These are phyloP conservation scores for Alligator sinensis DNA, from an alignment of 2,113 vertebrate genomes.

Conservation along the genomic window DNA sequence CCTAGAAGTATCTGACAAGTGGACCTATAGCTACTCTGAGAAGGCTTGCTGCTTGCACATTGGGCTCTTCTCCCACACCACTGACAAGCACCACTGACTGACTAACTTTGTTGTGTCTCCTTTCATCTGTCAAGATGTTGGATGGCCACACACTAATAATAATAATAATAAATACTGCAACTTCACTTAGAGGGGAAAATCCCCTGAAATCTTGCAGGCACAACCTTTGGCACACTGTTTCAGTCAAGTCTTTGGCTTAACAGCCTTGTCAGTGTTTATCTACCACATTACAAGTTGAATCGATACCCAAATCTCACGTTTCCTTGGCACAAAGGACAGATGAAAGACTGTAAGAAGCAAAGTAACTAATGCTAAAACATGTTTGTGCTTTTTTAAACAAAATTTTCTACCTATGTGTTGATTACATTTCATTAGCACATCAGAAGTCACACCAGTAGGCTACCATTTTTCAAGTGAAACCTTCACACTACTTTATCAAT, in stretches of 20 bases:
- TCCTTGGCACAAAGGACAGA: neutral
- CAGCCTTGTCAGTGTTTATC: neutral
- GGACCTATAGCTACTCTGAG: too few relatives aligned
- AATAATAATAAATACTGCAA: too few relatives aligned
- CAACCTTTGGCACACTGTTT: neutral
- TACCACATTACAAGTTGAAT: neutral
- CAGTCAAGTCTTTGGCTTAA: neutral
- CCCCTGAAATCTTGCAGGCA: neutral
- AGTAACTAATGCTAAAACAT: neutral
- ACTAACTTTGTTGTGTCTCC: too few relatives aligned
- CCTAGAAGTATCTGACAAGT: too few relatives aligned
- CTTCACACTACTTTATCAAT: neutral
- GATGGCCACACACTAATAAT: too few relatives aligned
- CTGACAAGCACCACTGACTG: too few relatives aligned
- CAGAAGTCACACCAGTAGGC: neutral
- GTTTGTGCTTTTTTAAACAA: neutral
- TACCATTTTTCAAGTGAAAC: neutral
- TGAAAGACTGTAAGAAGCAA: neutral
- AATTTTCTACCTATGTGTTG: neutral
- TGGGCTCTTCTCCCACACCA: too few relatives aligned
- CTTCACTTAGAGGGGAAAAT: neutral
- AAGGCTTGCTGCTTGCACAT: too few relatives aligned
- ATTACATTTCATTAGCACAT: neutral
- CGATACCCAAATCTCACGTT: neutral
- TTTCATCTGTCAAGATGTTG: too few relatives aligned